Base-by-base conservation (phyloP, 2,113 vertebrate genomes). In the Zeus faber region DNA sequence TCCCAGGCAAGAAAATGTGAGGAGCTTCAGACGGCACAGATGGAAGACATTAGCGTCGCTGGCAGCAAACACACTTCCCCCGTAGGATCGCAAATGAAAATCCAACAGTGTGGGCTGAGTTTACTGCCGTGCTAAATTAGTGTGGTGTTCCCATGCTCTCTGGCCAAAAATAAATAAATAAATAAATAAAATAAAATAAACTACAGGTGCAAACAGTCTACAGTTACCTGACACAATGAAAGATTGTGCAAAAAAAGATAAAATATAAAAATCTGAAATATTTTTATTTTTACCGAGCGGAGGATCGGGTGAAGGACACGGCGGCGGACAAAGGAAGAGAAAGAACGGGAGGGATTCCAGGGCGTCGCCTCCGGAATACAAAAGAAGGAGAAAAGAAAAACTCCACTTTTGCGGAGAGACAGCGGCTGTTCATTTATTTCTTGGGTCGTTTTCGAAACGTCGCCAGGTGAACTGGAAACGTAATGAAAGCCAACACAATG, bases 1-100 rank as follows among this genome's bases (percentile, higher is more conserved):
- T n/a, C n/a, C n/a, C n/a, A n/a, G n/a, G n/a, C n/a, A n/a, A n/a
- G n/a, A n/a, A n/a, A n/a, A n/a, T n/a, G n/a, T n/a, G n/a, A n/a
- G n/a, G n/a, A n/a, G n/a, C n/a, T n/a, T n/a, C n/a, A n/a, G n/a
- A n/a, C n/a, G n/a, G 52, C 66, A 65, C 77, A 82, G 59, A 79
- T 83, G 86, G 80, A 74, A 83, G 58, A 45, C 37, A 82, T 84
- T 81, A 80, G 43, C 49, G 31, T 17, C 45, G 10, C 50, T 83
- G 81, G 78, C 81, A 77, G 67, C 59, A 81, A 63, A 64, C 62
- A 67, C 40, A 1, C 61, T 56, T 74, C 78, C 62, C 56, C 59
- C 60, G 55, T 59, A 67, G 50, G 50, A 65, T 49, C 61, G 54
- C 58, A 61, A 79, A 75, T 76, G 49, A 59, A 79, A 72, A 59